Evolutionary conservation across 2,888 invertebrate genomes (phyloP).

Genomic region (Phyto melanocephala): DNA sequence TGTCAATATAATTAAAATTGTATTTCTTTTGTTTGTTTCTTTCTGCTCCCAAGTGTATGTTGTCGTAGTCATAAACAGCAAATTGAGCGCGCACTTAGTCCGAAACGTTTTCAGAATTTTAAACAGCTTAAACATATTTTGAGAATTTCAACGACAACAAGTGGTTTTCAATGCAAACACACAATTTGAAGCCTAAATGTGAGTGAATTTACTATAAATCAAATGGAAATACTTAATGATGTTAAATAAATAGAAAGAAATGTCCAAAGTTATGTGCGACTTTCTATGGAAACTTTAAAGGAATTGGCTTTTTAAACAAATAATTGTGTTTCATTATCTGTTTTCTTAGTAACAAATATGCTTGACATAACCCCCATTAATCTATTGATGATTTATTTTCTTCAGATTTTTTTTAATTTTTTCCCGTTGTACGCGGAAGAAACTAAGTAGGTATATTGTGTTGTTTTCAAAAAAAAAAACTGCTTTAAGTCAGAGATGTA

Average conservation of each 20-base stretch:
- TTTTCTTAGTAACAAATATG: no score
- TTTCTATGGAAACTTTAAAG: neutral
- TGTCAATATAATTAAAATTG: conserved; percentile 11
- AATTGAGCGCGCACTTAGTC: conserved; percentile 7
- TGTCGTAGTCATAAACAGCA: neutral
- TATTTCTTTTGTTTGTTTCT: neutral
- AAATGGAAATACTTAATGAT: neutral
- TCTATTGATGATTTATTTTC: no score
- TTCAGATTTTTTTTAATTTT: no score
- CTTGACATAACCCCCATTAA: no score
- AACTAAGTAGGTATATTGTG: no score
- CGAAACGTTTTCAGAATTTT: neutral
- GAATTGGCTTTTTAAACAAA: neutral
- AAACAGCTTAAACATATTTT: neutral
- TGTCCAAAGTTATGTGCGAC: neutral
- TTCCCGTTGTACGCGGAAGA: no score
- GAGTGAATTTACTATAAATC: neutral
- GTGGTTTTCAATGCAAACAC: neutral
- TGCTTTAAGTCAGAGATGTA: no score
- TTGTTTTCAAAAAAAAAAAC: no score
- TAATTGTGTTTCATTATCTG: neutral
- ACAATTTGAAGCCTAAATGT: neutral
- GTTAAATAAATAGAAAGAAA: neutral
- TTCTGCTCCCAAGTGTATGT: neutral
- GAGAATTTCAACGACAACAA: neutral